Evolutionary conservation across 2,113 vertebrate species (phyloP).

Genomic region (Python bivittatus): DNA sequence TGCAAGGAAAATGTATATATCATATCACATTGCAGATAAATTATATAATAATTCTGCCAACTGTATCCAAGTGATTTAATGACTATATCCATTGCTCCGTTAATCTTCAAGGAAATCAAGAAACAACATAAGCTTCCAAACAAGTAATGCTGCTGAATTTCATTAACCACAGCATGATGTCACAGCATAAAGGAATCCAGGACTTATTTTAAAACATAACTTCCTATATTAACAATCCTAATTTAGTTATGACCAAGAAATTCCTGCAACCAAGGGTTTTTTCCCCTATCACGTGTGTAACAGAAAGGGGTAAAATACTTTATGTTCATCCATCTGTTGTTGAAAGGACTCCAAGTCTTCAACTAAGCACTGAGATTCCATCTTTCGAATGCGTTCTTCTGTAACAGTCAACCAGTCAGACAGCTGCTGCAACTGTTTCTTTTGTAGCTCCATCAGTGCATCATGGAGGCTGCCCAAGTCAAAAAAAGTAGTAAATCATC

Average conservation of each 20-base stretch:
- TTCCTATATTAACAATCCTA: not conserved
- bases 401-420: slow-evolving; percentile 90
- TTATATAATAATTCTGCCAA: no score
- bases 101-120: not conserved
- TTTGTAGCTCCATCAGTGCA: slow-evolving; percentile 94
- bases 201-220: not conserved
- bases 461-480: slow-evolving; percentile 85
- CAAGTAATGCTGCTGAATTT: not conserved
- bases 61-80: not conserved
- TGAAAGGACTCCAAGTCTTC: slow-evolving; percentile 82
- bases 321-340: slow-evolving; percentile 88
- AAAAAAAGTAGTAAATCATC: slow-evolving; percentile 35
- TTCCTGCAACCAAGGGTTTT: not conserved
- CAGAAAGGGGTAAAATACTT: slow-evolving; percentile 67
- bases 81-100: not conserved
- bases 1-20: not conserved
- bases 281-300: not conserved
- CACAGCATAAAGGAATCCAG: not conserved
- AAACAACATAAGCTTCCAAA: not conserved
- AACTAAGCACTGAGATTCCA: slow-evolving; percentile 77
- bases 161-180: not conserved
- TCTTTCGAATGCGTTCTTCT: slow-evolving; percentile 88
- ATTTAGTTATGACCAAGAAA: not conserved
- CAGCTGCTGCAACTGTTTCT: slow-evolving; percentile 91
- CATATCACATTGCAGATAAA: not conserved